These are phyloP conservation scores for Anadara kagoshimensis DNA, from an alignment of 1,140 invertebrate genomes.

Conservation along the genomic window DNA sequence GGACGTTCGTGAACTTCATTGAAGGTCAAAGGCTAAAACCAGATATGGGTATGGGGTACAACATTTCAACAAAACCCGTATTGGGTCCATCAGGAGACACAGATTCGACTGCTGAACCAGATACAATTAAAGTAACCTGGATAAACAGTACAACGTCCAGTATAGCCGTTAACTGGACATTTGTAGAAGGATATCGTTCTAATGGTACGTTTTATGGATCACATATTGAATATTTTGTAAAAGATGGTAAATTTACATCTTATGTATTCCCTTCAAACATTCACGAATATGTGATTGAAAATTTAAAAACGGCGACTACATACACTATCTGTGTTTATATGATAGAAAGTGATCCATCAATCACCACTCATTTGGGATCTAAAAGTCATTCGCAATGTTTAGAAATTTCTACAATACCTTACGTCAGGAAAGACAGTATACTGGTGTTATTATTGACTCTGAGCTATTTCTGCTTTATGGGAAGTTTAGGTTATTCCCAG, in stretches of 20 bases:
- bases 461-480: conserved; percentile 22
- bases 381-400: conserved; percentile 13
- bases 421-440: conserved; percentile 27
- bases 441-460: conserved; percentile 22
- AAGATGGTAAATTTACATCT: conserved; percentile 8
- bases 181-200: conserved; percentile 4
- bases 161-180: conserved; percentile 12
- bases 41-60: too few relatives aligned
- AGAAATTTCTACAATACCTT: conserved; percentile 22
- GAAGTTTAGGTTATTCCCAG: conserved; percentile 20
- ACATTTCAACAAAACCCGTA: too few relatives aligned
- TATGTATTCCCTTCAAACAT: conserved; percentile 2
- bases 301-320: conserved; percentile 6
- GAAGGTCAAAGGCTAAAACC: too few relatives aligned
- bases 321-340: conserved; percentile 13
- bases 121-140: not conserved
- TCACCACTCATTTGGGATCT: not conserved
- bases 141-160: conserved; percentile 21
- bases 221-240: conserved; percentile 10
- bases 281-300: conserved; percentile 6
- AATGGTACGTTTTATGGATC: conserved; percentile 1
- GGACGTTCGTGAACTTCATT: too few relatives aligned
- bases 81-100: too few relatives aligned
- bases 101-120: too few relatives aligned
- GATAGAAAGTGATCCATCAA: not conserved